phyloP scores from a whole-genome alignment of 2,113 vertebrate genomes.

The Halichoerus grypus region DNA sequence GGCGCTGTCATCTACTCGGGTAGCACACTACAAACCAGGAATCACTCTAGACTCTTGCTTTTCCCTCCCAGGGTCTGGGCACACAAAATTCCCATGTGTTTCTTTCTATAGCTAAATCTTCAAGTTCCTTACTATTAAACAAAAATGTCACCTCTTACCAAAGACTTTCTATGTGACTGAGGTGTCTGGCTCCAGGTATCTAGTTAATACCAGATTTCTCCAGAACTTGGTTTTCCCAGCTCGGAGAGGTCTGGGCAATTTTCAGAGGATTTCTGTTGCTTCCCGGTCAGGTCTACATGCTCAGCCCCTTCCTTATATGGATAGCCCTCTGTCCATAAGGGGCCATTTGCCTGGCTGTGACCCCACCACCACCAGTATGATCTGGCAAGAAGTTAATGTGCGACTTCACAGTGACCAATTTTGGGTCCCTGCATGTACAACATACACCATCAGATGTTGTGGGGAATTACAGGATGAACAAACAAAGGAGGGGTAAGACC shows the following conservation, averaged over 20 bases:
- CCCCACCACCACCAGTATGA: neutral
- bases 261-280: neutral
- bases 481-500: no score
- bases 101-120: no score
- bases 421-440: neutral
- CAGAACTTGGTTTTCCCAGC: neutral
- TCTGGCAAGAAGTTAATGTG: neutral
- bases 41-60: fast-evolving
- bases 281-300: fast-evolving
- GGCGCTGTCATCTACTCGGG: neutral
- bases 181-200: neutral
- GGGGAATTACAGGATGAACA: neutral
- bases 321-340: neutral
- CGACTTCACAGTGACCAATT: no score
- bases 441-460: no score
- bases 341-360: fast-evolving
- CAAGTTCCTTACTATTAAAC: neutral
- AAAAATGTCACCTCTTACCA: neutral
- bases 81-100: fast-evolving
- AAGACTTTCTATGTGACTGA: neutral
- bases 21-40: neutral
- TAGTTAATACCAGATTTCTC: fast-evolving
- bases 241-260: neutral
- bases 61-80: no score
- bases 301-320: neutral